Evolutionary conservation across 2,113 vertebrate genomes (phyloP).

Genomic region (Ctenomys sociabilis): DNA sequence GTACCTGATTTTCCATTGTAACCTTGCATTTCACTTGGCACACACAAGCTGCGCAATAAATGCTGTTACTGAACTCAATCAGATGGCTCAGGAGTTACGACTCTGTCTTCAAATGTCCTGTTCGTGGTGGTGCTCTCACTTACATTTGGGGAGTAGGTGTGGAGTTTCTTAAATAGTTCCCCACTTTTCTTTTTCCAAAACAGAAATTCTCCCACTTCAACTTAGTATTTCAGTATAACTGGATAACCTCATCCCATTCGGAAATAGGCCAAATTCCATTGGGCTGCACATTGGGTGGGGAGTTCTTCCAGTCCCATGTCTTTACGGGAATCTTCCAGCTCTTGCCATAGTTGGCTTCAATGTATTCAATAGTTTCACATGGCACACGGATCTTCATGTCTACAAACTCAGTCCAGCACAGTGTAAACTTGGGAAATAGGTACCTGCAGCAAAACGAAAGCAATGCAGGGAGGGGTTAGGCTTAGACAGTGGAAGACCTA

Average conservation of each 20-base stretch:
- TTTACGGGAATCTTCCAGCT: slow-evolving; percentile 91
- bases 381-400: slow-evolving; percentile 91
- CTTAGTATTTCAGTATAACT: slow-evolving; percentile 86
- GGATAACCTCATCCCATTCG: slow-evolving; percentile 93
- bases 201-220: neutral
- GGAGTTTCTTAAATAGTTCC: neutral
- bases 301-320: slow-evolving; percentile 93
- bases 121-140: slow-evolving; percentile 17
- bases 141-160: neutral
- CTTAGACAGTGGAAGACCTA: neutral
- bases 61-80: neutral
- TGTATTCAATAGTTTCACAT: slow-evolving; percentile 90
- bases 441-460: slow-evolving; percentile 85
- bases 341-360: slow-evolving; percentile 92
- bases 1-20: neutral
- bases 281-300: slow-evolving; percentile 90
- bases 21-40: neutral
- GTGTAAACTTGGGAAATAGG: slow-evolving; percentile 91
- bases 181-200: neutral
- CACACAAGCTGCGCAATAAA: neutral
- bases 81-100: neutral
- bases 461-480: slow-evolving; percentile 28
- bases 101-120: slow-evolving; percentile 9
- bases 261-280: slow-evolving; percentile 91
- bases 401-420: slow-evolving; percentile 93